Evolutionary conservation across 2,113 vertebrate genomes (phyloP).

Genomic region (Cygnus atratus): DNA sequence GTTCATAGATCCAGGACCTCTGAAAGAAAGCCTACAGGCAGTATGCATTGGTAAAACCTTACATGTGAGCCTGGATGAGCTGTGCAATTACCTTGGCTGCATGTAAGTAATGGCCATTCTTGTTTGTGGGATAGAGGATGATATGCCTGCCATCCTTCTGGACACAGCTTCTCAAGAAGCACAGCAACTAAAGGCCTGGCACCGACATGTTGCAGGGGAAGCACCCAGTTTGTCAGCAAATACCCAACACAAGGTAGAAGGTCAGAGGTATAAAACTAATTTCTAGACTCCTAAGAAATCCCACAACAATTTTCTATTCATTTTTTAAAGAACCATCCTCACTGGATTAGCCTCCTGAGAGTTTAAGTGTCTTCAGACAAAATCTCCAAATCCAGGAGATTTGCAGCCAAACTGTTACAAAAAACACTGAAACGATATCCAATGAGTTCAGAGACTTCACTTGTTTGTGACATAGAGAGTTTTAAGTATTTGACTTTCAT

Average conservation of each 20-base stretch:
- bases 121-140: neutral
- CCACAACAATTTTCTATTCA: neutral
- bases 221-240: neutral
- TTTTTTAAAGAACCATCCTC: neutral
- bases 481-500: neutral
- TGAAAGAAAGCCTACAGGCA: neutral
- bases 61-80: fast-evolving
- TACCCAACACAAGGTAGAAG: neutral
- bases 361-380: neutral
- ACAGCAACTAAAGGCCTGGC: neutral
- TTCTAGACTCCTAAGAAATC: neutral
- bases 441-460: neutral
- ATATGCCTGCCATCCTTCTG: neutral
- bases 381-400: neutral
- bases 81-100: neutral
- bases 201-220: neutral
- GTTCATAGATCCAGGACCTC: neutral
- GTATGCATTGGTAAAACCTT: neutral
- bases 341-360: neutral
- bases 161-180: neutral
- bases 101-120: neutral
- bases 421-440: neutral
- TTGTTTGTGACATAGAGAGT: neutral
- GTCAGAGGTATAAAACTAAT: neutral
- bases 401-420: neutral